phyloP scores from a whole-genome alignment of 2,888 invertebrate species.

The Diaphora mendica region DNA sequence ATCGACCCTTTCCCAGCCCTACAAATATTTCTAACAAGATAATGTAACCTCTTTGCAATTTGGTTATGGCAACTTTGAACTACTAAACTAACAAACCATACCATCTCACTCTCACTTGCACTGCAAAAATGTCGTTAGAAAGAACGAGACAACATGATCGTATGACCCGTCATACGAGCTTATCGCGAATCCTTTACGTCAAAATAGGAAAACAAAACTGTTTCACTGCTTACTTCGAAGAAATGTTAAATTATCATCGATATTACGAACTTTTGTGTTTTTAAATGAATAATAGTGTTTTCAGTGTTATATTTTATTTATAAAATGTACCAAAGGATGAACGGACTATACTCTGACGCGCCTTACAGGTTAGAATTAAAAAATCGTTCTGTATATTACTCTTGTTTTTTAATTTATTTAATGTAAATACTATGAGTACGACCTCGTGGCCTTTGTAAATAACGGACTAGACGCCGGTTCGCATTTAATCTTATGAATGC shows the following conservation, averaged over 20 bases:
- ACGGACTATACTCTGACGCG: constrained; percentile 77
- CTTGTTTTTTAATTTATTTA: constrained; percentile 26
- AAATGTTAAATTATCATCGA: constrained; percentile 61
- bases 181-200: constrained; percentile 66
- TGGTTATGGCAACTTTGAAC: constrained; percentile 58
- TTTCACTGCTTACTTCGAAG: constrained; percentile 54
- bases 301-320: constrained; percentile 42
- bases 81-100: constrained; percentile 28
- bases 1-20: constrained; percentile 58
- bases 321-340: constrained; percentile 78
- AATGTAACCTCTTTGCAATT: constrained; percentile 51
- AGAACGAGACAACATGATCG: constrained; percentile 70
- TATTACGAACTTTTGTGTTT: constrained; percentile 42
- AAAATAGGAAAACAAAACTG: constrained; percentile 72
- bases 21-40: constrained; percentile 47
- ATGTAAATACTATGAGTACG: constrained; percentile 14
- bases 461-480: constrained; percentile 16
- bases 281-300: constrained; percentile 56
- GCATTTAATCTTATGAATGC: not conserved
- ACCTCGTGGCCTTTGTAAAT: constrained; percentile 8
- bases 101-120: constrained; percentile 60
- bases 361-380: constrained; percentile 78
- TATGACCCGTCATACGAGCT: constrained; percentile 76
- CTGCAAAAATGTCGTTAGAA: constrained; percentile 41
- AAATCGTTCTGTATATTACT: constrained; percentile 24